Evolutionary conservation across 2,797 vertebrate genomes (phyloP).

Genomic region (Notolepis coatsorum): DNA sequence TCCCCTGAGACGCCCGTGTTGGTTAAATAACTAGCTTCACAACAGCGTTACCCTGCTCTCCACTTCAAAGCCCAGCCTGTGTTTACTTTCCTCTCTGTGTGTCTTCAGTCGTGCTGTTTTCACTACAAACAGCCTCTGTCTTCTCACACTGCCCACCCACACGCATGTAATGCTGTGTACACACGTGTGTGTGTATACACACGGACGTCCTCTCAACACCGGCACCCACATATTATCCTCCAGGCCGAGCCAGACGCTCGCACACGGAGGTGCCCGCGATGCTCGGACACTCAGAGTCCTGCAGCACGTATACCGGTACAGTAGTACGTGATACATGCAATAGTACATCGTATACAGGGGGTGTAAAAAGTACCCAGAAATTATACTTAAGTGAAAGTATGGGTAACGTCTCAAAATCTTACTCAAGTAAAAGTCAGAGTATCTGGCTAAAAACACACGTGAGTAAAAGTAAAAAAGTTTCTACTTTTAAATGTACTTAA

Average conservation of each 20-base stretch:
- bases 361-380: no score
- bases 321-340: no score
- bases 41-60: slow-evolving; percentile 50
- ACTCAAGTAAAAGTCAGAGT: no score
- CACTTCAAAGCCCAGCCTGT: slow-evolving; percentile 74
- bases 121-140: slow-evolving; percentile 65
- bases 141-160: slow-evolving; percentile 40
- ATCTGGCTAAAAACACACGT: no score
- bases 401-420: no score
- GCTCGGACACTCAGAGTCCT: background rate
- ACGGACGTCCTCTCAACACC: background rate
- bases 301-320: no score
- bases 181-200: slow-evolving; percentile 41
- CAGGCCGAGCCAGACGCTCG: no score
- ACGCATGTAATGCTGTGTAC: slow-evolving; percentile 2
- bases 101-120: slow-evolving; percentile 72
- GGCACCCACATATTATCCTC: no score
- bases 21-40: slow-evolving; percentile 60
- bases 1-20: slow-evolving; percentile 31
- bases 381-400: no score
- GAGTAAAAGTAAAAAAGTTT: no score
- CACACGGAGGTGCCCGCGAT: background rate
- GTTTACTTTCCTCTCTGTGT: slow-evolving; percentile 74
- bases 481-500: no score
- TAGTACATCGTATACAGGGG: no score